Evolutionary conservation across 2,113 vertebrate genomes (phyloP).

Genomic region (Etheostoma cragini): DNA sequence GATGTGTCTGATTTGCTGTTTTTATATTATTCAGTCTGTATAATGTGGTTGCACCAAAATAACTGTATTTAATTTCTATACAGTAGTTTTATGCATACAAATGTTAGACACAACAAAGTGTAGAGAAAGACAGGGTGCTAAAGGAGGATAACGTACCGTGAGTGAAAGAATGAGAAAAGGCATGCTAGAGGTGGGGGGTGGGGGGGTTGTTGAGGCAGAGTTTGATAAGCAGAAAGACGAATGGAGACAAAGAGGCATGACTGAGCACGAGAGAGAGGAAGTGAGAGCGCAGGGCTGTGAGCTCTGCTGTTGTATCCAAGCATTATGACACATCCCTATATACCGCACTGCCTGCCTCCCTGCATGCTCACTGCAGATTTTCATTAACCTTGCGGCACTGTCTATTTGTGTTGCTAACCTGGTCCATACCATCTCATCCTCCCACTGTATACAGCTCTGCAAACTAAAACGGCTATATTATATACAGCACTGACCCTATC

Average conservation of each 20-base stretch:
- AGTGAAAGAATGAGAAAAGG: slow-evolving; percentile 13
- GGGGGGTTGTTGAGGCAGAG: not conserved
- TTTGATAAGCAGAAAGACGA: slow-evolving; percentile 39
- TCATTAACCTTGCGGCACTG: slow-evolving; percentile 64
- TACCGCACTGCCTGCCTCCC: slow-evolving; percentile 41
- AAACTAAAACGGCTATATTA: slow-evolving; percentile 14
- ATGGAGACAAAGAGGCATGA: slow-evolving; percentile 40
- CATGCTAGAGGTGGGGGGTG: not conserved
- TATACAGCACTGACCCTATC: not conserved
- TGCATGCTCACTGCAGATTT: slow-evolving; percentile 63
- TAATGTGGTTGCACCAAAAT: not conserved
- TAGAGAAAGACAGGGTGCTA: not conserved
- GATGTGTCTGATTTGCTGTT: slow-evolving; percentile 42
- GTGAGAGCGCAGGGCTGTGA: slow-evolving; percentile 27
- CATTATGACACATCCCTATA: slow-evolving; percentile 60
- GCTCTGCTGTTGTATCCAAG: slow-evolving; percentile 42
- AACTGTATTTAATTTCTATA: not conserved
- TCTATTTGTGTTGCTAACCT: slow-evolving; percentile 46
- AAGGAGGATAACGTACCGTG: not conserved
- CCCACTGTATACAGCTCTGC: slow-evolving; percentile 31
- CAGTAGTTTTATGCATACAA: not conserved
- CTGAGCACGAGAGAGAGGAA: slow-evolving; percentile 30
- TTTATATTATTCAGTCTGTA: slow-evolving; percentile 20
- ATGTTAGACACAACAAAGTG: not conserved
- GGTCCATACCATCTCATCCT: slow-evolving; percentile 42